Evolutionary conservation across 1,140 invertebrate genomes (phyloP), one percentile per base, ranked within the genome.

Genomic region (Periplaneta americana): DNA sequence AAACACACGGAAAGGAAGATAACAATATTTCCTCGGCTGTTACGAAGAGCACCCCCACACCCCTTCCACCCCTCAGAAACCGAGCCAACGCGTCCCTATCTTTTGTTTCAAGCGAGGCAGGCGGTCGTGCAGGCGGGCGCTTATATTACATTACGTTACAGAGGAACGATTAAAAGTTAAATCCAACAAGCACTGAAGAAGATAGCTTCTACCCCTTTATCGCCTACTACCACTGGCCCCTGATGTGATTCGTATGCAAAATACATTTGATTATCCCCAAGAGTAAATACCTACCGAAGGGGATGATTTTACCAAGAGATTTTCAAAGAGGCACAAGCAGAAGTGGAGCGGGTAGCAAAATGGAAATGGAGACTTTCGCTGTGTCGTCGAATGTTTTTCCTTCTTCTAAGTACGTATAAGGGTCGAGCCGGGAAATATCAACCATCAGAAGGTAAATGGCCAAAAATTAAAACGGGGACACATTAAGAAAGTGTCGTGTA

Each of bases 241-340:
- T 74, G 39, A 80, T 80, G 79, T 74, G 79, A 80, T 80, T 80
- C 79, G 79, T 80, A 80, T 80, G 79, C 79, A 80, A 80, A 80
- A 80, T 80, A 80, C 79, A 80, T 80, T 80, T 80, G 79, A 80
- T 80, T 80, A 80, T 80, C 79, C 79, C 79, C 57, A 74, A 80
- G 79, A 80, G 79, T 80, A 80, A 80, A 80, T 80, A 80, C 79
- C 79, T 74, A 80, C 48, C 48, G 48, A 66, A 80, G 39, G 79
- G 79, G 79, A 48, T 48, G 79, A 80, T 80, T 80, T 74, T 37
- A 37, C 39, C 79, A 74, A 80, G 79, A 80, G 32, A 80, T 80
- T 80, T 80, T 78, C 77, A 66, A 66, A 66, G 48, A 66, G 48
- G 48, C 48, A 66, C 22, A 66, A 66, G 48, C n/a, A 66, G 48